Evolutionary conservation across 2,797 vertebrate species (phyloP), one percentile per base, ranked within the genome.

Genomic region (Mus caroli): DNA sequence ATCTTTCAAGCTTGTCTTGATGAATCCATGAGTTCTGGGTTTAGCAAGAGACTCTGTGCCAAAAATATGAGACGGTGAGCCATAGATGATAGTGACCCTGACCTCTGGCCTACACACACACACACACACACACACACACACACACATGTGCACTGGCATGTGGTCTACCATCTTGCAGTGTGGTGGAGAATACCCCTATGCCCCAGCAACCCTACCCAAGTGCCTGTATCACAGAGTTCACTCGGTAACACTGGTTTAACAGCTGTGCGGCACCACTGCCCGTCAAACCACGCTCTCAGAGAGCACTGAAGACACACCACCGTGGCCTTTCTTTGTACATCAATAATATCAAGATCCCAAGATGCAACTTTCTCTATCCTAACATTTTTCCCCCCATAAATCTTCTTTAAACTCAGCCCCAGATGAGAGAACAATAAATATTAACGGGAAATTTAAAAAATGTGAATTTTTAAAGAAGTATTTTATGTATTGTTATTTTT

Each of bases 401-500:
- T 95, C 94, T 94, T 95, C 80, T 92, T 92, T 94, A 80, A 93
- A 92, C 20, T 13, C 62, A 88, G 82, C 43, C 56, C 20, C 52
- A 85, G 95, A 90, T 77, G 58, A 94, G 69, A 71, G 54, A 95
- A 90, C 7, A 92, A 75, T 95, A 93, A 91, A 91, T 97, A 97
- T 94, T 95, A 94, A 86, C 88, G 50, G 84, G 40, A 92, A 88
- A 93, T 80, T 88, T 75, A 24, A 94, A 94, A 96, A 90, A 94
- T 90, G 77, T 85, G 85, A 71, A 58, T 85, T 95, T 96, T 96
- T 73, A 95, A 92, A 85, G 76, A 77, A 92, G 62, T 17, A 22
- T 93, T 96, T 95, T 94, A 93, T 75, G 50, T 93, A 78, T 90
- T 94, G 22, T 91, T 97, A 64, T 89, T 82, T 95, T 95, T 91